phyloP scores from a whole-genome alignment of 2,113 vertebrate genomes.

The Suncus etruscus region DNA sequence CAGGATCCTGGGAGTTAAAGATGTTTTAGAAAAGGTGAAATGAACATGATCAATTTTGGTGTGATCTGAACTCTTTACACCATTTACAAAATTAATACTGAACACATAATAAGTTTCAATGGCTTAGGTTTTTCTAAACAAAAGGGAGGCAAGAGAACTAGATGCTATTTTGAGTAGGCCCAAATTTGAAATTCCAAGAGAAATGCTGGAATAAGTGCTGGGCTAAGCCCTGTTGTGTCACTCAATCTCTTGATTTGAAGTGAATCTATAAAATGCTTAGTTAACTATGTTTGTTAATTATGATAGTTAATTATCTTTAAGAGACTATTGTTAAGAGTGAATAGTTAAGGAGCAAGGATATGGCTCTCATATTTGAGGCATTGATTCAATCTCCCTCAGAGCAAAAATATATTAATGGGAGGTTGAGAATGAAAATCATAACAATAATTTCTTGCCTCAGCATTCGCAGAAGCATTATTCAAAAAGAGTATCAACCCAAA shows the following conservation, averaged over 20 bases:
- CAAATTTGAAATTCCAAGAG: background rate
- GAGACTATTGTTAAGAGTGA: background rate
- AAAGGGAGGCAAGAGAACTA: background rate
- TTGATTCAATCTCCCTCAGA: no score
- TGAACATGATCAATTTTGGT: background rate
- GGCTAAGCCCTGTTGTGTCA: rapidly evolving
- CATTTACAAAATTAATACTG: background rate
- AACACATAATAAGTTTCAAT: background rate
- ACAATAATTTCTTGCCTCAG: no score
- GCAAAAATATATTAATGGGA: no score
- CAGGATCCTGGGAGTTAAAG: background rate
- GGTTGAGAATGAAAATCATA: no score
- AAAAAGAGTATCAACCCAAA: no score
- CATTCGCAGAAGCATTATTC: no score
- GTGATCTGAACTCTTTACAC: background rate
- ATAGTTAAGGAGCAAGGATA: background rate
- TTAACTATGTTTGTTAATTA: background rate
- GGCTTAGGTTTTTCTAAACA: background rate
- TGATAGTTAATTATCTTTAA: background rate
- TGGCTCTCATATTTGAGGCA: no score
- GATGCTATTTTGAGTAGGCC: background rate
- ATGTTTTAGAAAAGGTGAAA: background rate
- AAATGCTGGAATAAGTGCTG: background rate
- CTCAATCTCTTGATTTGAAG: background rate
- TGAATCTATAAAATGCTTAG: constrained; percentile 15